Base-by-base conservation (phyloP, 2,888 invertebrate species). In the Scrobipalpa costella region DNA sequence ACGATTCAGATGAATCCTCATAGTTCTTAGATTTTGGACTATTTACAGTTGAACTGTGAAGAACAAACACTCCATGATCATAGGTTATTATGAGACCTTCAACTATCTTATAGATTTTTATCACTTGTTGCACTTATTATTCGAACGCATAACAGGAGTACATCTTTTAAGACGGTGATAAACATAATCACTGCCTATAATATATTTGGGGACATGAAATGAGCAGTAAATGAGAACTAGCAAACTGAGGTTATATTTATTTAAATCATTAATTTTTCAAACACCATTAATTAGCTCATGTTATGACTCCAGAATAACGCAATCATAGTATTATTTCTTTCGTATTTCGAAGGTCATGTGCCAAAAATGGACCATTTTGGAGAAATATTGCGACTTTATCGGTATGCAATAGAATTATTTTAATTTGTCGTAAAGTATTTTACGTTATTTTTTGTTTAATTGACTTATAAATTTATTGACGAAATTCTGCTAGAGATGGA, bases 361-460 rank as follows among this genome's bases (percentile, higher is more conserved):
- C 90, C 90, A 90, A 90, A 90, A 83, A 80, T 73, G 88, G 86
- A 89, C 88, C 87, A 87, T 84, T 57, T 74, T 76, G 60, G 49
- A 49, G 44, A 34, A 60, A 15, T 47, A 60, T 60, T 59, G 33
- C 75, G 77, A 80, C 82, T 78, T 74, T 71, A 79, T 75, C 74
- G 76, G 72, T 74, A 77, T 75, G 75, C 64, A 62, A 66, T 66
- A 68, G 65, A 44, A 47, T 40, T n/a, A n/a, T 60, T 47, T 7
- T 27, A 34, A 15, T 47, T 47, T 34, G 55, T 33, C 11, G 60
- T 47, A 60, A 60, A 34, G 49, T 49, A 59, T 44, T 58, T 49
- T 60, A 60, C 60, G 40, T n/a, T 27, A 44, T 34, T 49, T 61
- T 61, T 52, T 34, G n/a, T 52, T 61, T 59, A 57, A n/a, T 57